Conservation (phyloP, 2,113 vertebrate species). For the Halichoeres trimaculatus region DNA sequence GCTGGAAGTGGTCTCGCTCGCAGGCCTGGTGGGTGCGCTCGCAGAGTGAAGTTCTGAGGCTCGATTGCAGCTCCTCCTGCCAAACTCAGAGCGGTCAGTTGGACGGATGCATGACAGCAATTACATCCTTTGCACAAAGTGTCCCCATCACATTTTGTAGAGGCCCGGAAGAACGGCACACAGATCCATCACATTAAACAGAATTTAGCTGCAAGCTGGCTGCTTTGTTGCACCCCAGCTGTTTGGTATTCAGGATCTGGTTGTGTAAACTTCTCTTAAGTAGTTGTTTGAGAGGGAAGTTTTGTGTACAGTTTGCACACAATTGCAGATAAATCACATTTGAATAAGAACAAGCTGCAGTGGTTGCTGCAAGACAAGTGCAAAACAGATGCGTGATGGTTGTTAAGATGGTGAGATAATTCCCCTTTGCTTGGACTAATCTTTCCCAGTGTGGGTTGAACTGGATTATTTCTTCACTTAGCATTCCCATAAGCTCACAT, state of each 20-base stretch:
- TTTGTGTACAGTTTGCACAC: background rate
- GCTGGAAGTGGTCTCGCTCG: slow-evolving; percentile 47
- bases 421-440: background rate
- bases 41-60: slow-evolving; percentile 26
- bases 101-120: slow-evolving; percentile 30
- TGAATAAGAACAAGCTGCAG: slow-evolving; percentile 16
- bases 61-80: slow-evolving; percentile 21
- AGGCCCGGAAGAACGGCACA: slow-evolving; percentile 9
- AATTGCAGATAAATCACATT: slow-evolving; percentile 19
- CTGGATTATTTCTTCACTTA: background rate
- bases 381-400: slow-evolving; percentile 2
- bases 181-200: slow-evolving; percentile 7
- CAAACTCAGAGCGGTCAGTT: slow-evolving; percentile 32
- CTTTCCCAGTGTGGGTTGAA: background rate
- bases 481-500: no score
- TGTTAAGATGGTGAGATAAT: background rate
- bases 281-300: slow-evolving; percentile 1
- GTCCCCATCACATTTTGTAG: slow-evolving; percentile 19
- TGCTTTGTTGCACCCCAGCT: background rate
- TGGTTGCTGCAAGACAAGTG: slow-evolving; percentile 10
- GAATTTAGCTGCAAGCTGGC: background rate
- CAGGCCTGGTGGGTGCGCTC: slow-evolving; percentile 46
- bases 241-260: slow-evolving; percentile 22
- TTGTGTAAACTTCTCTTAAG: background rate
- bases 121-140: slow-evolving; percentile 36